Conservation (phyloP, 2,113 vertebrate genomes). For the Pithys albifrons region DNA sequence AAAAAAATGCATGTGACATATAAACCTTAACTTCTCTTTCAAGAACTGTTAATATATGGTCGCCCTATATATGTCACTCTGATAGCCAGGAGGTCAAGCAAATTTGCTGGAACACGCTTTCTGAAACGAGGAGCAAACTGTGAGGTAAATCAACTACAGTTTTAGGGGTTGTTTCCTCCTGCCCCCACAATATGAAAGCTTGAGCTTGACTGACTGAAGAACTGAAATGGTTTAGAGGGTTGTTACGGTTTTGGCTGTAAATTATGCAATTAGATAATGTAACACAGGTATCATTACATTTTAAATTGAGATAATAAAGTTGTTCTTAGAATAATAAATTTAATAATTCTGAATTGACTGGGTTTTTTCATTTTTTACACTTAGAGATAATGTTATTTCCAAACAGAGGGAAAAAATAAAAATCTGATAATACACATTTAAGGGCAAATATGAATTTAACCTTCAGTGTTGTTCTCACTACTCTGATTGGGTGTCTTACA, state of each 20-base stretch:
- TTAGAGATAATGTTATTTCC: neutral
- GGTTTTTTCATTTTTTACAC: neutral
- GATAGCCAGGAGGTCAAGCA: constrained; percentile 95
- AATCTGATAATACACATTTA: neutral
- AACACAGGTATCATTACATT: neutral
- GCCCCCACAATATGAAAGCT: neutral
- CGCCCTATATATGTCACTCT: constrained; percentile 93
- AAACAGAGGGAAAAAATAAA: neutral
- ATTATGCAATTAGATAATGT: neutral
- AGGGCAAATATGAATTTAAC: neutral
- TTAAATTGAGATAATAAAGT: neutral
- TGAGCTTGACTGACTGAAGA: neutral
- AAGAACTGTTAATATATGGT: constrained; percentile 95
- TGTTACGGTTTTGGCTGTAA: neutral
- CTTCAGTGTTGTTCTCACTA: neutral
- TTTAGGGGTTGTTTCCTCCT: neutral
- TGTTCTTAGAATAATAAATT: neutral
- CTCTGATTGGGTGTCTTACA: neutral
- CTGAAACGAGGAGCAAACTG: constrained; percentile 96
- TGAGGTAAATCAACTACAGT: constrained; percentile 79
- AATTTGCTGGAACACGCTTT: constrained; percentile 96
- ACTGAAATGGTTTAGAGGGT: neutral
- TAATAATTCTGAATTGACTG: neutral
- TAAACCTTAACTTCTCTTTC: constrained; percentile 76
- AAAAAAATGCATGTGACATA: neutral